Evolutionary conservation across 2,797 vertebrate species (phyloP).

Genomic region (Poeciliopsis turneri): DNA sequence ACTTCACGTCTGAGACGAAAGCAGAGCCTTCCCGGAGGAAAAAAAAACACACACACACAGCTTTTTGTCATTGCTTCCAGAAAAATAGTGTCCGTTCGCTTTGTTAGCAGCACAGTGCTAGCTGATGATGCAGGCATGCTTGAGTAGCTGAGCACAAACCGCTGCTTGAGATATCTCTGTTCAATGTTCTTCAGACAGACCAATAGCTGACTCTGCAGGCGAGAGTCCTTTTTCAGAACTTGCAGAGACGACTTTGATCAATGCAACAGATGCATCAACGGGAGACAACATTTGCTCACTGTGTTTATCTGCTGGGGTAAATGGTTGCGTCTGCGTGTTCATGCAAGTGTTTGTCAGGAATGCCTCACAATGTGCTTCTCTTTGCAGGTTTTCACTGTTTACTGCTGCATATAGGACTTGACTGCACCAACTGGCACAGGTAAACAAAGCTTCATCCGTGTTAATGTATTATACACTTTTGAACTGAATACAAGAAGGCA

Average conservation of each 20-base stretch:
- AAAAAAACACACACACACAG: constrained; percentile 24
- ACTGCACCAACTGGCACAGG: constrained; percentile 58
- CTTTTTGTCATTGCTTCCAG: constrained; percentile 42
- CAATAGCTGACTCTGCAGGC: constrained; percentile 17
- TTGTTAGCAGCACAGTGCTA: constrained; percentile 16
- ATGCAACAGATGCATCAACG: constrained; percentile 33
- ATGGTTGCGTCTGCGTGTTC: constrained; percentile 18
- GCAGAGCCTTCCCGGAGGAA: not conserved
- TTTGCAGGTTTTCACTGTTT: constrained; percentile 52
- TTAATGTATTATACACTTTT: constrained; percentile 4
- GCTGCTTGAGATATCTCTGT: constrained; percentile 17
- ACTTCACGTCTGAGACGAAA: not conserved
- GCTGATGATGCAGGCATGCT: constrained; percentile 45
- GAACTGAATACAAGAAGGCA: constrained; percentile 11
- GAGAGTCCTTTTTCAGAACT: not conserved
- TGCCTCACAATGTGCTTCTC: constrained; percentile 12
- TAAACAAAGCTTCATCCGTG: constrained; percentile 44
- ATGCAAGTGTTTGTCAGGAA: constrained; percentile 14
- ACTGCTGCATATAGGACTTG: constrained; percentile 54
- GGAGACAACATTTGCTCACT: constrained; percentile 7
- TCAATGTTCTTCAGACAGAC: constrained; percentile 19
- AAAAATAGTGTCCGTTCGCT: constrained; percentile 42
- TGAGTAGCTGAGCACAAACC: constrained; percentile 40
- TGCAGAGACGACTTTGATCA: constrained; percentile 23
- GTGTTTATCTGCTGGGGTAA: constrained; percentile 5